Conservation (phyloP, 2,888 invertebrate genomes). For the Sepioteuthis lessoniana region DNA sequence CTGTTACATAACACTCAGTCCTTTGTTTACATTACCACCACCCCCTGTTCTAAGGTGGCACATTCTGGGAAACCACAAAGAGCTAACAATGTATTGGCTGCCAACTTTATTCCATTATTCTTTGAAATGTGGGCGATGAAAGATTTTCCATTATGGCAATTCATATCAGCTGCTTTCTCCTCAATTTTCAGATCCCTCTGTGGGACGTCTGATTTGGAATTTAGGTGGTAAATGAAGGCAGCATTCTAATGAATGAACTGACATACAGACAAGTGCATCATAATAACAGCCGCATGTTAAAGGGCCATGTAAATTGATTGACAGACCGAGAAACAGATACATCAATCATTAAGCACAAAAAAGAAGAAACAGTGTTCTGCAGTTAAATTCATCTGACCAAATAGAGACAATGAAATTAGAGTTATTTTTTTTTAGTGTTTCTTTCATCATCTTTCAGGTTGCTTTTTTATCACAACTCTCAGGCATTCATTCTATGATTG, state of each 20-base stretch:
- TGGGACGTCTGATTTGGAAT: not conserved
- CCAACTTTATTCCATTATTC: not conserved
- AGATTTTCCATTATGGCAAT: slow-evolving; percentile 11
- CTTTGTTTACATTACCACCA: not conserved
- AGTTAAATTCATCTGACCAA: too few relatives aligned
- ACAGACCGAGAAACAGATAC: not conserved
- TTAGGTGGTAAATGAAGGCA: not conserved
- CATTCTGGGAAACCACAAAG: slow-evolving; percentile 18
- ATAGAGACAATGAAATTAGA: too few relatives aligned
- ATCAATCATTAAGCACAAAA: not conserved
- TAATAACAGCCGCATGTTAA: not conserved
- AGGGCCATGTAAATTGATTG: not conserved
- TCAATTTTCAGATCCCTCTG: not conserved
- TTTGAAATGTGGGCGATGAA: slow-evolving; percentile 12
- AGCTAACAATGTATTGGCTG: not conserved
- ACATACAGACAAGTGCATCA: not conserved
- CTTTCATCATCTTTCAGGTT: too few relatives aligned
- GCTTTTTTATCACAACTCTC: too few relatives aligned
- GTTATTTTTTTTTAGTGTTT: too few relatives aligned
- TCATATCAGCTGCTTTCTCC: not conserved
- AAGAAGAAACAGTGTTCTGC: not conserved
- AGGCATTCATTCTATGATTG: too few relatives aligned
- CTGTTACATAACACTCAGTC: not conserved
- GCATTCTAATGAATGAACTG: not conserved
- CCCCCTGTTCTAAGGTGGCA: not conserved